phyloP scores from a whole-genome alignment of 2,113 vertebrate genomes.

The Sander lucioperca region DNA sequence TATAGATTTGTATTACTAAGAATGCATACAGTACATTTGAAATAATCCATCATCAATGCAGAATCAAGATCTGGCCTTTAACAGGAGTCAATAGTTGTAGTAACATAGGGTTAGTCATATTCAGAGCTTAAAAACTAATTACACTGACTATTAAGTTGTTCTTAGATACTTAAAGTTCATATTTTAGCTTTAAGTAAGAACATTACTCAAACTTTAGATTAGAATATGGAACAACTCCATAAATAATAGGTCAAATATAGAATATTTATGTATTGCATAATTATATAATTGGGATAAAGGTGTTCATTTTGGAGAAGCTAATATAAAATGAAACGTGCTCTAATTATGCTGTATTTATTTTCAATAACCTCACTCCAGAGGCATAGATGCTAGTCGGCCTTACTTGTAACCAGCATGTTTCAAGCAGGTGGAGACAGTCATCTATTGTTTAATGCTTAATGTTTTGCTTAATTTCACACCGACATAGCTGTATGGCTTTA shows the following conservation, averaged over 20 bases:
- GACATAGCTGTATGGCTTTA: constrained; percentile 47
- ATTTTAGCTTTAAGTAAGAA: neutral
- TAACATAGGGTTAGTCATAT: neutral
- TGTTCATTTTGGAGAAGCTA: constrained; percentile 28
- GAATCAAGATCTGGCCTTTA: constrained; percentile 24
- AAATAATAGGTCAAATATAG: neutral
- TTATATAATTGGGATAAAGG: neutral
- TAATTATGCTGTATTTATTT: constrained; percentile 23
- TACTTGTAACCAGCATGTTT: constrained; percentile 57
- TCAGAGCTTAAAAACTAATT: constrained; percentile 7
- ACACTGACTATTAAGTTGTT: constrained; percentile 1
- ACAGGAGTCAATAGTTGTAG: neutral
- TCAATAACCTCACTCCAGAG: constrained; percentile 31
- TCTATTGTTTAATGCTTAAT: constrained; percentile 67
- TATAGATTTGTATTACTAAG: neutral
- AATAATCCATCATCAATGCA: neutral
- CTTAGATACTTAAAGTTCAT: neutral
- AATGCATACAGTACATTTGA: neutral
- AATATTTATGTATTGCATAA: constrained; percentile 1
- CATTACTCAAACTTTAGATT: neutral
- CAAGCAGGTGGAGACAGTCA: constrained; percentile 53
- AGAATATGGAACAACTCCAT: neutral
- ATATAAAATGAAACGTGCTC: constrained; percentile 8
- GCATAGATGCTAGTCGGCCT: constrained; percentile 33
- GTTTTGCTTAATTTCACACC: constrained; percentile 52